A percentile compares a stretch with the other conserved stretches of the same genome.
Evolutionary conservation across 2,797 vertebrate species (phyloP).

Genomic region (Microcaecilia unicolor): DNA sequence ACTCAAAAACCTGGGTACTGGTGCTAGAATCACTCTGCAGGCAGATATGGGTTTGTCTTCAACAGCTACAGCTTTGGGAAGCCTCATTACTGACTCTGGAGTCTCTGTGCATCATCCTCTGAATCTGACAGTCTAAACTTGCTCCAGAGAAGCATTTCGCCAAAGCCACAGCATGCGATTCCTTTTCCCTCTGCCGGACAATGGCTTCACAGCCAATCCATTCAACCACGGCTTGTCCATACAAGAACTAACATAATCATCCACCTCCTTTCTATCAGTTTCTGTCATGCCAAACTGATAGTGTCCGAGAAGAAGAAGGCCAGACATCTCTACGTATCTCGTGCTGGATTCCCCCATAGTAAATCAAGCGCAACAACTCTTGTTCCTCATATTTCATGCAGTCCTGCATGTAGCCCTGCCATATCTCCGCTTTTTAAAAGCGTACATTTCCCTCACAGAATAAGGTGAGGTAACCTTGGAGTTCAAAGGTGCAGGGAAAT

Average conservation of each 20-base stretch:
- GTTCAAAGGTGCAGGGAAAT: too few species aligned
- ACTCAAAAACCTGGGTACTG: conserved; percentile 99
- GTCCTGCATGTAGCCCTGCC: too few species aligned
- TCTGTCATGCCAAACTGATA: conserved; percentile 88
- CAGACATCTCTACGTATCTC: conserved; percentile 89
- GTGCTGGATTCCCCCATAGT: conserved; percentile 85
- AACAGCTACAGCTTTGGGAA: too few species aligned
- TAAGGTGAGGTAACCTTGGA: too few species aligned
- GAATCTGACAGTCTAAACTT: conserved; percentile 76
- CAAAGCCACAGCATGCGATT: conserved; percentile 82
- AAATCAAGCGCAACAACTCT: conserved; percentile 84
- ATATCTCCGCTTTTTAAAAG: too few species aligned
- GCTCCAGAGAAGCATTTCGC: conserved; percentile 85
- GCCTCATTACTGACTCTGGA: conserved; percentile 92
- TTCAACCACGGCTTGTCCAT: conserved; percentile 87
- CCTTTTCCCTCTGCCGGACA: conserved; percentile 85
- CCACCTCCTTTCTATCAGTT: conserved; percentile 82
- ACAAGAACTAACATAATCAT: conserved; percentile 70
- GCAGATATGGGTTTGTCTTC: too few species aligned
- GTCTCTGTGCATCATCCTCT: conserved; percentile 78
- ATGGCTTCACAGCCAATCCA: conserved; percentile 93
- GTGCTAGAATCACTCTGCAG: too few species aligned
- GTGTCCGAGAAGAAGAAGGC: conserved; percentile 93
- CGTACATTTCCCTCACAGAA: too few species aligned
- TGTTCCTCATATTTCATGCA: conserved; percentile 78